Conservation (phyloP, 53 echinoderm and acorn worm genomes). For the Holothuria leucospilota region DNA sequence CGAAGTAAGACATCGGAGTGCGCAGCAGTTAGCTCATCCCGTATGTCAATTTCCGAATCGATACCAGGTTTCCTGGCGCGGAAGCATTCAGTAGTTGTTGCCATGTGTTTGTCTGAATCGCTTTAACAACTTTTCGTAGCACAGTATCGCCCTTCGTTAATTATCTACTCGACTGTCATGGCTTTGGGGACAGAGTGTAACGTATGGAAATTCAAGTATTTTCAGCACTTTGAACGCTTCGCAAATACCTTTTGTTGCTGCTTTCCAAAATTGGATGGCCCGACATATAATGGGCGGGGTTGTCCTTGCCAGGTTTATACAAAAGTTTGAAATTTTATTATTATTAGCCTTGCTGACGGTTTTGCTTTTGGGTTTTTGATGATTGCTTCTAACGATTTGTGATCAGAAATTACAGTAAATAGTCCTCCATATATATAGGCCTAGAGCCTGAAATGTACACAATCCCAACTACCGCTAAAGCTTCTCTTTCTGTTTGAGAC, state of each 20-base stretch:
- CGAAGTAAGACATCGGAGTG: neutral
- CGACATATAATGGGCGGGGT: conserved; percentile 81
- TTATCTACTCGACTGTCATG: too few species aligned
- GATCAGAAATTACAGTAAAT: conserved; percentile 54
- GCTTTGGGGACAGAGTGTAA: conserved; percentile 51
- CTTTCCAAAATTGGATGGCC: conserved; percentile 44
- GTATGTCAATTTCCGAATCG: neutral
- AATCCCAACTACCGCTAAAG: conserved; percentile 40
- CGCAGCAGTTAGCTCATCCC: neutral
- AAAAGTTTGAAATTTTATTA: conserved; percentile 62
- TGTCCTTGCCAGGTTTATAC: conserved; percentile 72
- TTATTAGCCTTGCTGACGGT: conserved; percentile 71
- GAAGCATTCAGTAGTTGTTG: neutral
- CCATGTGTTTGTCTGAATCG: neutral
- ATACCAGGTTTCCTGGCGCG: neutral
- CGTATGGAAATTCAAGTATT: conserved; percentile 34
- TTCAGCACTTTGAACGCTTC: conserved; percentile 26
- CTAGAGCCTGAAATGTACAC: conserved; percentile 69
- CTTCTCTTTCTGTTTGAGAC: conserved; percentile 8
- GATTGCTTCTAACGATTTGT: conserved; percentile 68
- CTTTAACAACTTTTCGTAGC: conserved; percentile 22
- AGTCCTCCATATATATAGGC: conserved; percentile 38
- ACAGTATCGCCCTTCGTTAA: too few species aligned
- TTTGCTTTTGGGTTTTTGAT: too few species aligned
- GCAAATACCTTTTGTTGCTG: conserved; percentile 31